Percentiles rank a stretch among this genome's conserved stretches.
Conservation (phyloP, 2,113 vertebrate species). For the human region GRCh38 chr13:36572501-36573000, state of each 20-base stretch:
- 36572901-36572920: neutral
- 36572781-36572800: neutral
- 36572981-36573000: neutral
- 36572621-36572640: neutral
- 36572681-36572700: neutral
- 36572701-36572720: neutral
- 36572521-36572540: neutral
- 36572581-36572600: neutral
- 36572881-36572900: neutral
- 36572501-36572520: neutral
- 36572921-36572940: neutral
- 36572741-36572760: neutral
- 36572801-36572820: neutral
- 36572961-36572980: neutral
- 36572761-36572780: neutral
- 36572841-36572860: neutral
- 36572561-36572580: neutral
- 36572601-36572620: neutral
- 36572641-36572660: neutral
- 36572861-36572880: neutral
- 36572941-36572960: neutral
- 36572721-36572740: neutral
- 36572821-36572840: neutral
- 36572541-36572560: neutral
- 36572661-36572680: neutral